Evolutionary conservation across 92 coral and sea anemone species (phyloP).

Genomic region (Paramuricea clavata): DNA sequence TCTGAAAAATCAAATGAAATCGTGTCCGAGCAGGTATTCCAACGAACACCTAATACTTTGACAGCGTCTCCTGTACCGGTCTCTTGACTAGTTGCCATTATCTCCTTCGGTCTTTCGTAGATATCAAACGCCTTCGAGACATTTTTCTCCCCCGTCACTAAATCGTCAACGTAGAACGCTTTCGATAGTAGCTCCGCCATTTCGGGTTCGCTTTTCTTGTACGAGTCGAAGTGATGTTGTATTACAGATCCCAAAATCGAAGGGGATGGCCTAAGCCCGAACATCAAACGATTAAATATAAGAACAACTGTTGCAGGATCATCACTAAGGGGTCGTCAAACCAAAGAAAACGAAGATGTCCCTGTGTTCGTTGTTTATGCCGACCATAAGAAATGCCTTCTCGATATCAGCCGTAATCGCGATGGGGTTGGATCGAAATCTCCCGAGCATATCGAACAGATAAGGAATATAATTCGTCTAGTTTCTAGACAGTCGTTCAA

Average conservation of each 20-base stretch:
- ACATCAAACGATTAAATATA: constrained; percentile 55
- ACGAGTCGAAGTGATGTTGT: constrained; percentile 49
- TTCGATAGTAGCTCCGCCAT: constrained; percentile 40
- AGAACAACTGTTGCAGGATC: constrained; percentile 43
- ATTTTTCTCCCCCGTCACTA: constrained; percentile 31
- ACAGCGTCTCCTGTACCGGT: constrained; percentile 32
- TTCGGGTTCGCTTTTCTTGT: constrained; percentile 32
- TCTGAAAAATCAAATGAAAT: constrained; percentile 41
- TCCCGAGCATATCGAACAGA: constrained; percentile 56
- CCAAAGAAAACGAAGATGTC: too few species aligned
- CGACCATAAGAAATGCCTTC: constrained; percentile 58
- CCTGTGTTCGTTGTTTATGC: constrained; percentile 41
- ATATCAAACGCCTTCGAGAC: constrained; percentile 31
- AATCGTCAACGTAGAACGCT: constrained; percentile 48
- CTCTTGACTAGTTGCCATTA: constrained; percentile 31
- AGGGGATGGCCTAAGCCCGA: constrained; percentile 66
- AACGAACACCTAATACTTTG: constrained; percentile 65
- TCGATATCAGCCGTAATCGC: constrained; percentile 54
- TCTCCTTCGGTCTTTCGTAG: constrained; percentile 43
- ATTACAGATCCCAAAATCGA: constrained; percentile 58
- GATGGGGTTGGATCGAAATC: constrained; percentile 58
- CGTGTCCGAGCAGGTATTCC: constrained; percentile 62
- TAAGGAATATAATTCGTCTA: constrained; percentile 65
- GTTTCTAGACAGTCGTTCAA: constrained; percentile 69
- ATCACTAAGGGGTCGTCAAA: too few species aligned